These are phyloP conservation scores for Tetragonula clypearis DNA, from an alignment of 1,140 invertebrate species.

Conservation along the genomic window DNA sequence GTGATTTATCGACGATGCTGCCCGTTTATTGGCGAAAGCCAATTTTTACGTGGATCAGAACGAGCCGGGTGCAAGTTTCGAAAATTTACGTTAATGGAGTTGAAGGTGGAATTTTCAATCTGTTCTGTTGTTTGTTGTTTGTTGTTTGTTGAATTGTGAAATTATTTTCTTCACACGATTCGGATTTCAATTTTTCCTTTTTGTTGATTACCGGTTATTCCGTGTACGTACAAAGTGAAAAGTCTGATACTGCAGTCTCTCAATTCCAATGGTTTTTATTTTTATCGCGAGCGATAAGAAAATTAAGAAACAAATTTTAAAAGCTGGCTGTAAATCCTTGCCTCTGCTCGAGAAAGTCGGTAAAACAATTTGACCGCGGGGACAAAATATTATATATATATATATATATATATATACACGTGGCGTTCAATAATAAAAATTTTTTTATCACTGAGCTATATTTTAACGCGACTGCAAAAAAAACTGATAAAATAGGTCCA, in stretches of 20 bases:
- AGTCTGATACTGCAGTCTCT: not conserved
- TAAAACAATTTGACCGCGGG: not conserved
- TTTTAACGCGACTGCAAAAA: not conserved
- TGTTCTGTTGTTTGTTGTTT: not conserved
- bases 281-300: not conserved
- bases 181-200: not conserved
- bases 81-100: not conserved
- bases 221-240: not conserved
- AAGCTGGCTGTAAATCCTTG: not conserved
- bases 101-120: not conserved
- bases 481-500: not conserved
- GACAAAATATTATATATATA: not conserved
- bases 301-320: not conserved
- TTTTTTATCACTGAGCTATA: not conserved
- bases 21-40: not conserved
- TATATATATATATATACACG: too few species aligned
- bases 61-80: not conserved
- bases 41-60: not conserved
- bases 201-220: not conserved
- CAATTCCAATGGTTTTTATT: not conserved
- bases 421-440: not conserved
- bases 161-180: not conserved
- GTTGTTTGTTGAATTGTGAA: not conserved
- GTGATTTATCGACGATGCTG: not conserved
- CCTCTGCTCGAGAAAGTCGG: not conserved